Evolutionary conservation across 2,888 invertebrate species (phyloP).

Genomic region (Monoplex corrugatus): DNA sequence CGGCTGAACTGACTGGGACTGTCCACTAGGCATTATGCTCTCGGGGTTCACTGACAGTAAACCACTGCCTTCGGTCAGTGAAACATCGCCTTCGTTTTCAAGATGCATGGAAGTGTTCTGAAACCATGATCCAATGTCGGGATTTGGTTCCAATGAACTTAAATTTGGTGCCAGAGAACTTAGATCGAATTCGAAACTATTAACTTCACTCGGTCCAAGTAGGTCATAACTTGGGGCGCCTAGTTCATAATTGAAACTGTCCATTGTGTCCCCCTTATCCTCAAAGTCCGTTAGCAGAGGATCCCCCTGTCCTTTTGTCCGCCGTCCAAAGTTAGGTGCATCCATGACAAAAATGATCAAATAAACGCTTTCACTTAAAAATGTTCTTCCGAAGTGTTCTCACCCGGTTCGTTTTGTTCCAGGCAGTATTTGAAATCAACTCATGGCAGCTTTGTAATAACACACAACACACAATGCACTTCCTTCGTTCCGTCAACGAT

Average conservation of each 20-base stretch:
- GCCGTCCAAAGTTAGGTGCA: constrained; percentile 51
- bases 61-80: constrained; percentile 51
- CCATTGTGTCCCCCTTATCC: constrained; percentile 64
- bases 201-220: constrained; percentile 55
- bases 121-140: constrained; percentile 66
- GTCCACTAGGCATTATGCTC: constrained; percentile 90
- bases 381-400: too few relatives aligned
- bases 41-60: constrained; percentile 89
- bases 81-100: constrained; percentile 53
- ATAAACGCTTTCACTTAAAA: neutral
- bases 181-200: constrained; percentile 59
- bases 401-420: neutral
- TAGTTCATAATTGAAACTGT: constrained; percentile 58
- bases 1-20: constrained; percentile 1
- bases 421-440: neutral
- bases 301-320: constrained; percentile 47
- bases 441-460: neutral
- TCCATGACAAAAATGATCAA: constrained; percentile 38
- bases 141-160: constrained; percentile 64
- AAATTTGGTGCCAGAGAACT: constrained; percentile 65
- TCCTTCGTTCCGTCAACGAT: neutral
- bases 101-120: constrained; percentile 60
- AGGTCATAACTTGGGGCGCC: too few relatives aligned
- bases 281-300: constrained; percentile 61
- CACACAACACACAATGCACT: neutral